These are phyloP conservation scores for Xenentodon cancila DNA, from an alignment of 2,797 vertebrate species.

Conservation along the genomic window DNA sequence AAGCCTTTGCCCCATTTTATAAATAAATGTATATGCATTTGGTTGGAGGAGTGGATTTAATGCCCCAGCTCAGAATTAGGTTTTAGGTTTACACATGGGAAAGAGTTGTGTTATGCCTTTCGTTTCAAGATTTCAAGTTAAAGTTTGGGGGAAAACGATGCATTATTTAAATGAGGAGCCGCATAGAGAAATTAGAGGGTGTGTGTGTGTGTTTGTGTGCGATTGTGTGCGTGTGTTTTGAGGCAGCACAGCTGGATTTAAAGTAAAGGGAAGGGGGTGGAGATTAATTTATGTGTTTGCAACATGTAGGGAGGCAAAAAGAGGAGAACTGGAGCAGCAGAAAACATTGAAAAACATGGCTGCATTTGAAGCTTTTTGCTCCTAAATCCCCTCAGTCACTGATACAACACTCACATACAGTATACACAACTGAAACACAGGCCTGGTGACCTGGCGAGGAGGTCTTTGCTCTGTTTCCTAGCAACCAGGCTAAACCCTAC, in stretches of 20 bases:
- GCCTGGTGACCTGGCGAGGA: constrained; percentile 73
- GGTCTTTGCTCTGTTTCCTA: constrained; percentile 81
- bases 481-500: constrained; percentile 79
- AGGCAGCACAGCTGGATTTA: constrained; percentile 73
- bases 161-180: constrained; percentile 10
- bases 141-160: not conserved
- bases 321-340: constrained; percentile 46
- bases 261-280: constrained; percentile 72
- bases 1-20: no score
- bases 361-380: constrained; percentile 42
- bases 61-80: not conserved
- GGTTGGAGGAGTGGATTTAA: not conserved
- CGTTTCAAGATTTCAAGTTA: not conserved
- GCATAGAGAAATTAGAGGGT: constrained; percentile 3
- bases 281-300: constrained; percentile 65
- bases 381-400: constrained; percentile 58
- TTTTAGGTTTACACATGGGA: not conserved
- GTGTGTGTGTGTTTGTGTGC: not conserved
- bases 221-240: not conserved
- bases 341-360: constrained; percentile 33
- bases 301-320: constrained; percentile 51
- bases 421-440: constrained; percentile 48
- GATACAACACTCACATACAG: constrained; percentile 24
- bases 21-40: no score
- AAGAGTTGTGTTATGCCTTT: not conserved